phyloP scores from a whole-genome alignment of 2,113 vertebrate species.

The Muntiacus reevesi region DNA sequence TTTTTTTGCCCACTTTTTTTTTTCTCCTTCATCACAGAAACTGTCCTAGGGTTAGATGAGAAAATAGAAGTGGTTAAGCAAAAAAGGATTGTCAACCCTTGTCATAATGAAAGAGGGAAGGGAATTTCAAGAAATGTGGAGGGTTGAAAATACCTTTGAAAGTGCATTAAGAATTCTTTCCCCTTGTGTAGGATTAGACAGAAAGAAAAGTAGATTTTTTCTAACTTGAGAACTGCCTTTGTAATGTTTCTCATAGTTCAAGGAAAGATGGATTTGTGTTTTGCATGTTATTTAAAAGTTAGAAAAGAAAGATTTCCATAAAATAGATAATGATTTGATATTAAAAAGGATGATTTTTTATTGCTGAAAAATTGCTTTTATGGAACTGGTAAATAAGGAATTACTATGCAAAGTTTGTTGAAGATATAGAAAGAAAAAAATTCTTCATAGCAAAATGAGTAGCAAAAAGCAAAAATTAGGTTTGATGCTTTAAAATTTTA shows the following conservation, averaged over 20 bases:
- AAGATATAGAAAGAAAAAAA: background rate
- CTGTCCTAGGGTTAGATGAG: background rate
- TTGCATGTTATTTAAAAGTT: background rate
- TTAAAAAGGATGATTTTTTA: background rate
- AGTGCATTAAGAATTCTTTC: background rate
- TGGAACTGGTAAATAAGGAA: background rate
- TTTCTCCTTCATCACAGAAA: background rate
- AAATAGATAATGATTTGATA: slow-evolving; percentile 16
- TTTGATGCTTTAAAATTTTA: background rate
- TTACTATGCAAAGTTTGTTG: slow-evolving; percentile 7
- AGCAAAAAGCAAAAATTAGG: background rate
- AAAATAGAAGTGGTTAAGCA: background rate
- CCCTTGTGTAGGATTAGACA: background rate
- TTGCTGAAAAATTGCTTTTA: background rate
- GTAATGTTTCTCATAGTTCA: background rate
- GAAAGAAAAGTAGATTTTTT: background rate
- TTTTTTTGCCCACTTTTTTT: background rate
- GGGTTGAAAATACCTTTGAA: background rate
- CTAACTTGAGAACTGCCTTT: background rate
- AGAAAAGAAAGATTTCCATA: background rate
- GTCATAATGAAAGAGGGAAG: background rate
- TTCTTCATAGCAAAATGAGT: background rate
- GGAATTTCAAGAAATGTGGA: background rate
- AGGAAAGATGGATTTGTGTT: slow-evolving; percentile 13
- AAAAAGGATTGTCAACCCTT: background rate